Evolutionary conservation across 2,113 vertebrate genomes (phyloP).

Genomic region (Etia nguti): DNA sequence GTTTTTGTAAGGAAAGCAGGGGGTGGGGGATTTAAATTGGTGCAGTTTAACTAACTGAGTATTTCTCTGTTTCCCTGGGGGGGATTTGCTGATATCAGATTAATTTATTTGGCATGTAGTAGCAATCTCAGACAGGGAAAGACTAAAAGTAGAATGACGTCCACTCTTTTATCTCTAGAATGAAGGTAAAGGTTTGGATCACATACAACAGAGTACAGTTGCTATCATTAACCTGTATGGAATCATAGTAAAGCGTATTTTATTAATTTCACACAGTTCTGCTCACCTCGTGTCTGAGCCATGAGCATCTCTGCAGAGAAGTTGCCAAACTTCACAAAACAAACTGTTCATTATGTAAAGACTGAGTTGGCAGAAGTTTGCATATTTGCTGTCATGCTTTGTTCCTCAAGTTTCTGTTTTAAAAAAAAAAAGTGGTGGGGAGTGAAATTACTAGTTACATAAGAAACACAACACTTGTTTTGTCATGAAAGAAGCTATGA

Average conservation of each 20-base stretch:
- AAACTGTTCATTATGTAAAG: constrained; percentile 24
- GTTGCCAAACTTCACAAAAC: constrained; percentile 5
- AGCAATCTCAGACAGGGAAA: neutral
- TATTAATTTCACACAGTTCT: neutral
- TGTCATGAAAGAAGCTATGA: neutral
- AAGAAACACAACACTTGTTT: neutral
- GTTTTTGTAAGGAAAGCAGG: neutral
- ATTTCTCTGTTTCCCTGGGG: neutral
- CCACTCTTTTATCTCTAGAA: neutral
- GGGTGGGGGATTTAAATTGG: neutral
- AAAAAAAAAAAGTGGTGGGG: neutral
- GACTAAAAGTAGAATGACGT: neutral
- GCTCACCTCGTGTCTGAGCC: neutral
- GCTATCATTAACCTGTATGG: fast-evolving
- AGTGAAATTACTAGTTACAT: neutral
- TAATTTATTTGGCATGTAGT: neutral
- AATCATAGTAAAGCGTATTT: neutral
- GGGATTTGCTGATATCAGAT: neutral
- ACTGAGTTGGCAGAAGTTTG: neutral
- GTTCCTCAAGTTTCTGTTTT: neutral
- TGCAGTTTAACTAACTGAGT: neutral
- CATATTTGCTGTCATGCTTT: neutral
- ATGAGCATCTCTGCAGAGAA: neutral
- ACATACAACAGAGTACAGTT: neutral
- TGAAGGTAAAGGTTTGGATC: neutral